Percentiles rank a stretch among this genome's conserved stretches.
These are phyloP conservation scores for Crambe crambe DNA, from an alignment of 37 sponge, comb jelly and placozoan species.

Conservation along the genomic window DNA sequence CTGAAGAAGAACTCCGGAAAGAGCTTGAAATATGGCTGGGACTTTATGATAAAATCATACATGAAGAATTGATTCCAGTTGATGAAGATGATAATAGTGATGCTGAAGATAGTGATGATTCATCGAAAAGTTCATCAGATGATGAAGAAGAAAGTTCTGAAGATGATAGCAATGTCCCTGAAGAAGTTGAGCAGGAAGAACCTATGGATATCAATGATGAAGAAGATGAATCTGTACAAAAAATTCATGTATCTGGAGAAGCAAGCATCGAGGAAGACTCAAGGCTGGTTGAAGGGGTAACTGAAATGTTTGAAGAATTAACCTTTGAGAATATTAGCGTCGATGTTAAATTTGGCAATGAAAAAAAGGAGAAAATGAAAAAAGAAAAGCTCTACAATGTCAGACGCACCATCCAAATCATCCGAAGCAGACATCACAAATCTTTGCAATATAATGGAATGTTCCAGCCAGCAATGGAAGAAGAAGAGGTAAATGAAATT, in stretches of 20 bases:
- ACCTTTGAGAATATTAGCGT: not conserved
- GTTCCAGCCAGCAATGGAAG: slow-evolving; percentile 20
- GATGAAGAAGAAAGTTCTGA: not conserved
- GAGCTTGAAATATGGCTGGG: slow-evolving; percentile 45
- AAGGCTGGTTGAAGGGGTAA: not conserved
- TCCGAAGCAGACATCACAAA: not conserved
- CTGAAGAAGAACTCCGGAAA: not conserved
- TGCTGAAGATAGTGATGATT: slow-evolving; percentile 20
- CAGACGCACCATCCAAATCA: not conserved
- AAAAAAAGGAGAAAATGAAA: not conserved
- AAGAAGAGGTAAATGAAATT: slow-evolving; percentile 27
- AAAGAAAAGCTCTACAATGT: not conserved
- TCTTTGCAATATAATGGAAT: not conserved
- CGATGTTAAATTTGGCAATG: not conserved
- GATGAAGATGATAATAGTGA: not conserved
- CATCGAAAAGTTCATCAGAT: too few species aligned
- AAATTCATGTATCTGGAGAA: slow-evolving; percentile 58
- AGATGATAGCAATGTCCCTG: not conserved
- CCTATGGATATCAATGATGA: not conserved
- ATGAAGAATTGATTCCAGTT: not conserved
- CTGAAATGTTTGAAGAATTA: not conserved
- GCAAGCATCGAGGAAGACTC: slow-evolving; percentile 47
- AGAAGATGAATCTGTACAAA: slow-evolving; percentile 15
- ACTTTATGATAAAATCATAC: not conserved
- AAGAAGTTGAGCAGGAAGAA: not conserved